Evolutionary conservation across 2,113 vertebrate species (phyloP).

Genomic region (Sisor rabdophorus): DNA sequence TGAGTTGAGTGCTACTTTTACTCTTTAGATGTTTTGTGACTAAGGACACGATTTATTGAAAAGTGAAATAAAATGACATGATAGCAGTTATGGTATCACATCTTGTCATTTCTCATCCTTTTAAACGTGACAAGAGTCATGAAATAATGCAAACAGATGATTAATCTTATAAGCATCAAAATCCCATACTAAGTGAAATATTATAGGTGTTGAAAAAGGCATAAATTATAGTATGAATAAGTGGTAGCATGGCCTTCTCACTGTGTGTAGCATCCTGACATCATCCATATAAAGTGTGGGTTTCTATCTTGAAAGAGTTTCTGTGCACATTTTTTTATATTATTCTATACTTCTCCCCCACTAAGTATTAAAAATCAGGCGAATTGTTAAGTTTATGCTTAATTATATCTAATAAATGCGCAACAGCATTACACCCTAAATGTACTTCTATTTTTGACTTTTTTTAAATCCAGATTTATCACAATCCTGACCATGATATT

Average conservation of each 20-base stretch:
- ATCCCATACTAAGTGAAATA: neutral
- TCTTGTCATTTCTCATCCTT: neutral
- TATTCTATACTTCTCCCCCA: neutral
- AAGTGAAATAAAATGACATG: neutral
- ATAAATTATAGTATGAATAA: neutral
- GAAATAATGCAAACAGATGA: neutral
- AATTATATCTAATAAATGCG: neutral
- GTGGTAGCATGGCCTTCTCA: neutral
- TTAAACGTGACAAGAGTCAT: neutral
- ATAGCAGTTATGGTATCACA: neutral
- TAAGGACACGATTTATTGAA: neutral
- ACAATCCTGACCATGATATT: neutral
- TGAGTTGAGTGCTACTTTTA: too few relatives aligned
- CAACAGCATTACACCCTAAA: neutral
- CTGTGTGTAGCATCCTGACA: neutral
- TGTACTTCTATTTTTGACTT: neutral
- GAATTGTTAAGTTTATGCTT: neutral
- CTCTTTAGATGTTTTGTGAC: too few relatives aligned
- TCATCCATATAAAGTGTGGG: neutral
- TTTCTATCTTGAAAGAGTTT: neutral
- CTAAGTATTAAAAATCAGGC: too few relatives aligned
- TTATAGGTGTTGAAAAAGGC: neutral
- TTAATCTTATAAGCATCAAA: neutral
- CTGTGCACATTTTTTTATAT: neutral
- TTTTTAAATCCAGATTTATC: too few relatives aligned